Conservation (phyloP, 1,140 invertebrate genomes). For the Cephus cinctus region DNA sequence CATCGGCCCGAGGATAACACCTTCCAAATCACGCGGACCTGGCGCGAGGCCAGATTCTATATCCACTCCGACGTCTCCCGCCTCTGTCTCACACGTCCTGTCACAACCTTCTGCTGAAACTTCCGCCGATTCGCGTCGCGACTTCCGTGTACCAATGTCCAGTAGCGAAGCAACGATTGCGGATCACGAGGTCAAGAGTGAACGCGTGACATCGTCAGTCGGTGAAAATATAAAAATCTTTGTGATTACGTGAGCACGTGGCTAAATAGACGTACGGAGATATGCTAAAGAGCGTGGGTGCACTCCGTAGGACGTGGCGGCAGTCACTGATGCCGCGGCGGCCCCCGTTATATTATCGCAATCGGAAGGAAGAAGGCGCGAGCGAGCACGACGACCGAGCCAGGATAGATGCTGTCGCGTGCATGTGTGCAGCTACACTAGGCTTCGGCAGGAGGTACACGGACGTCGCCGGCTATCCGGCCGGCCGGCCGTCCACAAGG, state of each 20-base stretch:
- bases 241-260: constrained; percentile 4
- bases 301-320: constrained; percentile 9
- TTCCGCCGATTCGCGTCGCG: no score
- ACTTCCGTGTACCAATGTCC: no score
- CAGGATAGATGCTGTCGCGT: constrained; percentile 54
- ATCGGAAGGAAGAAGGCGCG: constrained; percentile 26
- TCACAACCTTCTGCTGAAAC: no score
- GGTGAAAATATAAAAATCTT: no score
- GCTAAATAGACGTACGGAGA: constrained; percentile 6
- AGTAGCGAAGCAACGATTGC: no score
- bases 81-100: no score
- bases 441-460: constrained; percentile 35
- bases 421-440: constrained; percentile 57
- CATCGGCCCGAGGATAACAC: not conserved
- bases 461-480: constrained; percentile 27
- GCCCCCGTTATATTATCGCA: constrained; percentile 28
- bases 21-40: not conserved
- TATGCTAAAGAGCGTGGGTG: constrained; percentile 10
- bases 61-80: not conserved
- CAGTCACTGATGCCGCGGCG: constrained; percentile 27
- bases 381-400: not conserved
- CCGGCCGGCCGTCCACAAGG: constrained; percentile 28
- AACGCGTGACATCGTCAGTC: no score
- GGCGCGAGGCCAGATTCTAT: not conserved
- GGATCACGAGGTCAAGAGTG: no score